Evolutionary conservation across 2,113 vertebrate species (phyloP).

Genomic region (Gulo gulo): DNA sequence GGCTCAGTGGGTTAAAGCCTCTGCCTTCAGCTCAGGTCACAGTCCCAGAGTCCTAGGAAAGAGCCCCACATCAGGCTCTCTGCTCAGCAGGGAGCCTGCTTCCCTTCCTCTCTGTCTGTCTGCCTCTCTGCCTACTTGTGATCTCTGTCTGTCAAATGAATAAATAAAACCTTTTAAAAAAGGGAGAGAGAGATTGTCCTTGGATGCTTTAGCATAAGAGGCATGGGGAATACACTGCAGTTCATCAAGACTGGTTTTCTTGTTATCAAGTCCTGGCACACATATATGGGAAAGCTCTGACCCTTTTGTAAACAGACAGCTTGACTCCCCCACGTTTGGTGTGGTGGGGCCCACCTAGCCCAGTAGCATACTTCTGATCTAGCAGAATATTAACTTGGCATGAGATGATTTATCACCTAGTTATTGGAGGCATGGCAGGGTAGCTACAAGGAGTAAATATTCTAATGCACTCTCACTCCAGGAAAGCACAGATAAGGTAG

Average conservation of each 20-base stretch:
- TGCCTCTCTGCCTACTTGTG: too few relatives aligned
- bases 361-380: background rate
- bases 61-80: too few relatives aligned
- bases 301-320: background rate
- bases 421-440: background rate
- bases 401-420: background rate
- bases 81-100: too few relatives aligned
- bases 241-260: background rate
- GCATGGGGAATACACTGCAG: background rate
- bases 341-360: background rate
- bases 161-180: too few relatives aligned
- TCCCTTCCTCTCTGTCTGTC: too few relatives aligned
- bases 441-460: slow-evolving; percentile 11
- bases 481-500: background rate
- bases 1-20: too few relatives aligned
- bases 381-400: background rate
- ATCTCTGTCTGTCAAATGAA: too few relatives aligned
- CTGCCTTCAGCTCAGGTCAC: too few relatives aligned
- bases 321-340: background rate
- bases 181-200: background rate
- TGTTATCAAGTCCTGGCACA: background rate
- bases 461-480: background rate
- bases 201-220: background rate
- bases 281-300: background rate
- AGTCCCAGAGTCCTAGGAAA: too few relatives aligned